Conservation (phyloP, 2,888 invertebrate genomes). For the Heliothis peltigera region DNA sequence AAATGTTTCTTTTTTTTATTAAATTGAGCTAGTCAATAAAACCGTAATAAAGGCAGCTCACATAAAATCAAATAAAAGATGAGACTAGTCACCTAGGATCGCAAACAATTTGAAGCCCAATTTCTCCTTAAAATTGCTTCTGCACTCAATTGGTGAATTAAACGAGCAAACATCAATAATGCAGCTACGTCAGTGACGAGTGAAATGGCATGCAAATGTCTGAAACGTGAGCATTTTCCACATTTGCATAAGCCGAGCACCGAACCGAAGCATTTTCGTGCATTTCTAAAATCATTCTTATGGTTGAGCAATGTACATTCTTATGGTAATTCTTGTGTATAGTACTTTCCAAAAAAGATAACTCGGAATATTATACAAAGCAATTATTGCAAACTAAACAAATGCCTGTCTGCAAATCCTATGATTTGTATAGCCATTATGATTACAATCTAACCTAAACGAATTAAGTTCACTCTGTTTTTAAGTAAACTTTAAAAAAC, state of each 20-base stretch:
- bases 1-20: conserved; percentile 8
- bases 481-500: background rate
- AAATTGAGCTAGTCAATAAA: conserved; percentile 18
- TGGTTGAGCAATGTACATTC: background rate
- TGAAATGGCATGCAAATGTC: conserved; percentile 36
- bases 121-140: conserved; percentile 9
- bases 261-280: conserved; percentile 8
- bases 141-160: conserved; percentile 11
- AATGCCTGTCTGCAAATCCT: background rate
- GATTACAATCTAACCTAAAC: background rate
- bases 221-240: conserved; percentile 21
- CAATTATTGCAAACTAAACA: background rate
- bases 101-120: conserved; percentile 10
- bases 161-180: conserved; percentile 21
- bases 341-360: background rate
- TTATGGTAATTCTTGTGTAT: background rate
- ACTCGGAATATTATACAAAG: background rate
- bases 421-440: background rate
- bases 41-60: background rate
- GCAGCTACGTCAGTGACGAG: conserved; percentile 15
- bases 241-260: conserved; percentile 32
- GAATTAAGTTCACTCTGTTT: conserved; percentile 1
- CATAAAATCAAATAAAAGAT: conserved; percentile 30
- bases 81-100: conserved; percentile 1
- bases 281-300: conserved; percentile 22